Conservation (phyloP, 2,797 vertebrate species). For the Carapus acus region DNA sequence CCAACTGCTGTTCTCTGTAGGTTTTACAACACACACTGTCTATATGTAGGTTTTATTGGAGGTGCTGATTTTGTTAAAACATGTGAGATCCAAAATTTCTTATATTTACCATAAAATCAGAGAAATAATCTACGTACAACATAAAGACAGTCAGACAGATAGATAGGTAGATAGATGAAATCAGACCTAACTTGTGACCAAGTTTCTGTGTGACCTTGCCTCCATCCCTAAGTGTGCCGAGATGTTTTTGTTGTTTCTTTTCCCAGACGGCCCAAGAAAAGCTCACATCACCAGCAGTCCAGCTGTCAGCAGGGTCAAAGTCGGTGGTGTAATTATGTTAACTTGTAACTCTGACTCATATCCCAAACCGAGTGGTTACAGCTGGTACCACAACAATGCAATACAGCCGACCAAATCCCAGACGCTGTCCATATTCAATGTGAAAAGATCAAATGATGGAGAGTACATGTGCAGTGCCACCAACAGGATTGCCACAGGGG, state of each 20-base stretch:
- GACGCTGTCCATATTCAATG: fast-evolving
- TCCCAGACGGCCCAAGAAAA: conserved; percentile 52
- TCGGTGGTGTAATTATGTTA: fast-evolving
- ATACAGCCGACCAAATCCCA: fast-evolving
- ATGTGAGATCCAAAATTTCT: too few relatives aligned
- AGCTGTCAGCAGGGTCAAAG: neutral
- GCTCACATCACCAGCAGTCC: fast-evolving
- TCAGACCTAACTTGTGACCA: too few relatives aligned
- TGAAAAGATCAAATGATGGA: conserved; percentile 43
- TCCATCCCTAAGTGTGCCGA: fast-evolving
- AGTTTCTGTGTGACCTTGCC: too few relatives aligned
- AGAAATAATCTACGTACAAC: too few relatives aligned
- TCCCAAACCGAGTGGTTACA: neutral
- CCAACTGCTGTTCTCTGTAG: conserved; percentile 44
- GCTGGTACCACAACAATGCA: conserved; percentile 32
- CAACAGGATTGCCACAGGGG: conserved; percentile 27
- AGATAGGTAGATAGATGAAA: too few relatives aligned
- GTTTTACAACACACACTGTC: conserved; percentile 20
- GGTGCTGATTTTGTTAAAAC: too few relatives aligned
- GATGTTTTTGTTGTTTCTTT: neutral
- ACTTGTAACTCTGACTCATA: conserved; percentile 35
- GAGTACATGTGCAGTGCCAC: conserved; percentile 49
- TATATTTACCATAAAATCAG: too few relatives aligned
- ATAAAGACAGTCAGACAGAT: too few relatives aligned
- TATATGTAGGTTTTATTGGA: neutral